A percentile compares a stretch with the other conserved stretches of the same genome.
These are phyloP conservation scores for Apamea crenata DNA, from an alignment of 2,888 invertebrate species.

Conservation along the genomic window DNA sequence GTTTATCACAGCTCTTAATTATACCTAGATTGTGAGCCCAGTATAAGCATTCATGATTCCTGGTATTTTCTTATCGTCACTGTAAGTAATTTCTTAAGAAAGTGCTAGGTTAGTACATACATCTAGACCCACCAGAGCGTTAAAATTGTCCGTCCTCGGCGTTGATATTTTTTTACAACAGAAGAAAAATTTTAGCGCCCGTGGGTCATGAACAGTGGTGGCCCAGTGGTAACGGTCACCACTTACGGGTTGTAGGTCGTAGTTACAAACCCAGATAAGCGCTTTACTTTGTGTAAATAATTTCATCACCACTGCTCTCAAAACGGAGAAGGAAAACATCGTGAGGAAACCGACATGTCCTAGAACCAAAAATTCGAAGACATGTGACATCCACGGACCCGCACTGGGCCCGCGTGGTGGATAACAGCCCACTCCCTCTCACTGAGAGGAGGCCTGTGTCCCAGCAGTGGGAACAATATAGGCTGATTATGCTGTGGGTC, in stretches of 20 bases:
- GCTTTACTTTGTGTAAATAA: not conserved
- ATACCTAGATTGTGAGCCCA: not conserved
- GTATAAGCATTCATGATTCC: not conserved
- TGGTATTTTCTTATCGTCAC: not conserved
- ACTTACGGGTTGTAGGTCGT: no score
- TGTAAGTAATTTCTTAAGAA: not conserved
- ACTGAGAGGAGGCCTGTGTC: not conserved
- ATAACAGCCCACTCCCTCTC: not conserved
- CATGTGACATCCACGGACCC: not conserved
- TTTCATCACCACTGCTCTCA: not conserved
- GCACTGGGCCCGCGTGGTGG: not conserved
- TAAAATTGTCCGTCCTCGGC: not conserved
- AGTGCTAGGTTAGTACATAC: not conserved
- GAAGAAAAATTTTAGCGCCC: no score
- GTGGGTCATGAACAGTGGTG: no score
- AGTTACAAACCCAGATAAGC: no score
- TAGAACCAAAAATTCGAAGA: not conserved
- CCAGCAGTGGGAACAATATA: not conserved
- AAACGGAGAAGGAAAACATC: not conserved
- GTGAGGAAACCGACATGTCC: not conserved
- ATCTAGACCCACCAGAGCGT: no score
- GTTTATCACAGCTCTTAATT: constrained; percentile 2
- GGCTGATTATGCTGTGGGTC: not conserved
- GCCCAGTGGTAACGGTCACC: no score
- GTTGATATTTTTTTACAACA: not conserved